Conservation (phyloP, 2,797 vertebrate species). For the Pogoniulus pusillus region DNA sequence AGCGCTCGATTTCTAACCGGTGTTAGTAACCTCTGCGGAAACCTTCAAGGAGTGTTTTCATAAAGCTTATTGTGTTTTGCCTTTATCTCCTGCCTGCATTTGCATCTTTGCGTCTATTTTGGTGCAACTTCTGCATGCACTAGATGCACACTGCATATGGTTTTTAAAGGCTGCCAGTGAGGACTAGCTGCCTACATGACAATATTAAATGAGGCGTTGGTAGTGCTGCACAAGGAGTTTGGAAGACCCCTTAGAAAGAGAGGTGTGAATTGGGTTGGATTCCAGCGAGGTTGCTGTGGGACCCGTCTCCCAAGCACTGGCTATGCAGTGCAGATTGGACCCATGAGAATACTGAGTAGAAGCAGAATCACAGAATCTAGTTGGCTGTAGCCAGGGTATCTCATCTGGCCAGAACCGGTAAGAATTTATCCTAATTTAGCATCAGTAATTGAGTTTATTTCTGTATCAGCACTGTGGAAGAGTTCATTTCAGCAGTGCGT, state of each 20-base stretch:
- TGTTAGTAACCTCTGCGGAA: not conserved
- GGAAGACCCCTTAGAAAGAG: no score
- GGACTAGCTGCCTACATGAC: not conserved
- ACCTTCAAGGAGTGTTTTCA: not conserved
- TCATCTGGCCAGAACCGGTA: conserved; percentile 6
- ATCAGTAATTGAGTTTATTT: conserved; percentile 59
- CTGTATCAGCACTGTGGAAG: not conserved
- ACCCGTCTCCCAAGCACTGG: not conserved
- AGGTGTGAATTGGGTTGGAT: not conserved
- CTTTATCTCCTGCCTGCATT: not conserved
- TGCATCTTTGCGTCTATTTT: not conserved
- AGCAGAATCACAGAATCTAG: not conserved
- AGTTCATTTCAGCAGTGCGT: conserved; percentile 17
- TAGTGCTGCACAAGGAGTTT: not conserved
- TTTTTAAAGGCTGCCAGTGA: not conserved
- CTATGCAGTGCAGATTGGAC: not conserved
- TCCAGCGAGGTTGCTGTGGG: not conserved
- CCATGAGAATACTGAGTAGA: not conserved
- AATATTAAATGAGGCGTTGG: not conserved
- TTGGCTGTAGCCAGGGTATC: not conserved
- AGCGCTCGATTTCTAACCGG: not conserved
- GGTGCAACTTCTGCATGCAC: not conserved
- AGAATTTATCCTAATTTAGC: conserved; percentile 30
- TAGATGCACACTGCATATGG: not conserved
- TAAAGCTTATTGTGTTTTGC: not conserved